These are phyloP conservation scores for Enteromius fasciolatus DNA, from an alignment of 2,797 vertebrate species.

Conservation along the genomic window DNA sequence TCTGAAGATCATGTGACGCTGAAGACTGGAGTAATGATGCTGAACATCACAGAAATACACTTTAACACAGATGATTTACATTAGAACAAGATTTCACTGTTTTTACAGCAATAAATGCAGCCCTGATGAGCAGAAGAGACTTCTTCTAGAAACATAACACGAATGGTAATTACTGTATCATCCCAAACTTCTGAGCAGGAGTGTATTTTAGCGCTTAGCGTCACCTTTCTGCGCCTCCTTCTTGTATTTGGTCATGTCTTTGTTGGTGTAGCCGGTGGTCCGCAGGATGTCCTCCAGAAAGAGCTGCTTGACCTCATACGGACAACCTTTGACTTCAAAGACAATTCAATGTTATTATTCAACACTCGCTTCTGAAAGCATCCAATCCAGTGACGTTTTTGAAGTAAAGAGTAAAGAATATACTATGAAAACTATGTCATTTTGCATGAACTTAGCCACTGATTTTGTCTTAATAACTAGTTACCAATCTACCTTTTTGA, in stretches of 20 bases:
- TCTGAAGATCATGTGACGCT: too few species aligned
- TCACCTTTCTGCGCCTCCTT: conserved; percentile 87
- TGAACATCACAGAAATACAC: neutral
- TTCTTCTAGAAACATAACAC: neutral
- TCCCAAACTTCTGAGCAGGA: neutral
- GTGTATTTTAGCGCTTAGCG: neutral
- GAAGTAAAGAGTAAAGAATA: too few species aligned
- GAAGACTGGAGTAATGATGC: neutral
- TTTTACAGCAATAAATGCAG: neutral
- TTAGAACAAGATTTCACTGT: neutral
- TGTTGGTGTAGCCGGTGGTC: conserved; percentile 85
- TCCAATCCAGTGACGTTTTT: neutral
- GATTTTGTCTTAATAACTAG: too few species aligned
- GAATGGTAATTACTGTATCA: neutral
- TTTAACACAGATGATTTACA: neutral
- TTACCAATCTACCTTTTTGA: too few species aligned
- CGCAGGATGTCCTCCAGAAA: conserved; percentile 92
- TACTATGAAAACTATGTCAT: too few species aligned
- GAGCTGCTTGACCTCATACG: conserved; percentile 90
- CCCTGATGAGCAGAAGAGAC: neutral
- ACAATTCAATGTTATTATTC: neutral
- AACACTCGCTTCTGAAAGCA: neutral
- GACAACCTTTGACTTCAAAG: conserved; percentile 86
- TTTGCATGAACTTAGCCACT: too few species aligned
- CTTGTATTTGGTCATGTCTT: conserved; percentile 83